Conservation (phyloP, 2,888 invertebrate genomes). For the Scrobipalpa costella region DNA sequence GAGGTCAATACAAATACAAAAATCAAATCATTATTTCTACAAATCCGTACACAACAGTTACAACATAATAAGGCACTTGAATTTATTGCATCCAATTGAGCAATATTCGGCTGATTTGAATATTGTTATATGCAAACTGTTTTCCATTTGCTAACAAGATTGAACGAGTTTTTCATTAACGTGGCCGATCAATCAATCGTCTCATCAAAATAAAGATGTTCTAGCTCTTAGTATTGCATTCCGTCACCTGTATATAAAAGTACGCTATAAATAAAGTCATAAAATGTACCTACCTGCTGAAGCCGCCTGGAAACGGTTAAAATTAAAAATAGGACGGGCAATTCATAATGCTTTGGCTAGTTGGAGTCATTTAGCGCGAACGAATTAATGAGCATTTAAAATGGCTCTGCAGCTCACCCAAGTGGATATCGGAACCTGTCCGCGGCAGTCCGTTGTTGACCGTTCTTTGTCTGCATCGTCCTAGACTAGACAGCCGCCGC, state of each 20-base stretch:
- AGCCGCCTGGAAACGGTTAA: slow-evolving; percentile 15
- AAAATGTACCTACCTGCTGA: neutral
- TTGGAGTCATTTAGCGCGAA: slow-evolving; percentile 53
- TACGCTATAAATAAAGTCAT: slow-evolving; percentile 4
- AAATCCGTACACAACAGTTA: slow-evolving; percentile 35
- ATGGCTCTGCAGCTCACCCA: slow-evolving; percentile 69
- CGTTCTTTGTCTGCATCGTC: slow-evolving; percentile 77
- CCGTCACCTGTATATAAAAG: neutral
- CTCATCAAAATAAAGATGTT: slow-evolving; percentile 18
- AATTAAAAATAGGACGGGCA: slow-evolving; percentile 37
- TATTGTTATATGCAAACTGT: slow-evolving; percentile 26
- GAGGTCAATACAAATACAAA: slow-evolving; percentile 45
- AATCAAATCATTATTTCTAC: slow-evolving; percentile 47
- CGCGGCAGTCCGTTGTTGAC: slow-evolving; percentile 60
- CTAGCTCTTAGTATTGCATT: neutral
- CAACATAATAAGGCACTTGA: slow-evolving; percentile 36
- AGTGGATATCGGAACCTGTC: slow-evolving; percentile 71
- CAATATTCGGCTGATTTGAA: slow-evolving; percentile 31
- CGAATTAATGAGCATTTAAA: slow-evolving; percentile 70
- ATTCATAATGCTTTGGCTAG: slow-evolving; percentile 52
- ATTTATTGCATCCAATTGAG: slow-evolving; percentile 30
- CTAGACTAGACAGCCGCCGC: slow-evolving; percentile 74
- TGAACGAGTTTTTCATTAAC: slow-evolving; percentile 22
- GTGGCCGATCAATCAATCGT: slow-evolving; percentile 3
- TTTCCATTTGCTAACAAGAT: slow-evolving; percentile 23